Base-by-base conservation (phyloP, 2,113 vertebrate genomes). In the Microcebus griseorufus region DNA sequence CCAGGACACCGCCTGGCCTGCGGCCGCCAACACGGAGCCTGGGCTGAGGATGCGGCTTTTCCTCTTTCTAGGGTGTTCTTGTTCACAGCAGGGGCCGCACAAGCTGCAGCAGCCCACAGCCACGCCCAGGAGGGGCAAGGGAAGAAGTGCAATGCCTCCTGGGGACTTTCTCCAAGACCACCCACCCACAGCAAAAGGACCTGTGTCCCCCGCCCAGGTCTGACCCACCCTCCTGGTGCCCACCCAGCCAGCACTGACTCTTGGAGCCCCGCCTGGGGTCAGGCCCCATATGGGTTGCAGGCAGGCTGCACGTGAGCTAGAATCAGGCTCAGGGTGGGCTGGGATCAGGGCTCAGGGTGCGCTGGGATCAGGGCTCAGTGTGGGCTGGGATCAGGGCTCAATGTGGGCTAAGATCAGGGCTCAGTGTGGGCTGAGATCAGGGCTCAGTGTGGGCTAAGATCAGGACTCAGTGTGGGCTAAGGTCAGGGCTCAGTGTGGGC, bases 21-120 rank as follows among this genome's bases (percentile, higher is more conserved):
- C 62, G 32, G 9, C 34, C 4, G 9, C 7, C 51, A 7, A 5
- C 75, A 5, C 5, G 39, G 34, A 67, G 25, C 53, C 45, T 27
- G 69, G 13, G 14, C 4, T 0, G 9, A 12, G 0, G 25, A 6
- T 1, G 13, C 0, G 10, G 9, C 6, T 22, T 6, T 45, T 11
- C 22, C 22, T 22, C 34, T 11, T 12, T 11, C 42, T 17, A 13
- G 32, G 48, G 3, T 20, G 29, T 29, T 10, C 73, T 39, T 5
- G 58, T 34, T 5, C 23, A 62, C 25, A 17, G 60, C 9, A 18
- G 60, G 60, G 14, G 3, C 62, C 58, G 17, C 1, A 2, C 16
- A 5, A 29, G 58, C 5, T 39, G 0, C 10, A 1, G n/a, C 1
- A 1, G n/a, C 7, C n/a, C 29, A 72, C 6, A 3, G 12, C 22